These are phyloP conservation scores for Anas platyrhynchos DNA, from an alignment of 2,113 vertebrate species.

Conservation along the genomic window DNA sequence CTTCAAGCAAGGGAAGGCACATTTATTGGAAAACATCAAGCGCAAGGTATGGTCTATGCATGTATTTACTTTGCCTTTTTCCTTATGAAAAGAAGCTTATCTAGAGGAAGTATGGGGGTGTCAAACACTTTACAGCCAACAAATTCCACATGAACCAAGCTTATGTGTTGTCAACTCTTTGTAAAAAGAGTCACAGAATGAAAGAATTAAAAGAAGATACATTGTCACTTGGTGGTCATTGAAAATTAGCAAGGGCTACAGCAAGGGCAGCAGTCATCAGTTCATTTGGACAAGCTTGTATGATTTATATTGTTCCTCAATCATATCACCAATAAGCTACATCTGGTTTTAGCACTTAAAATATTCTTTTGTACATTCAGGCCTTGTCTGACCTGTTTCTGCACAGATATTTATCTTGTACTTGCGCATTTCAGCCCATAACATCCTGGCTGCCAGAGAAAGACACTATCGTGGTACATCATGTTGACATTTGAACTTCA, in stretches of 20 bases:
- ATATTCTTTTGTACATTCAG: not conserved
- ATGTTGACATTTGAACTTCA: constrained; percentile 7
- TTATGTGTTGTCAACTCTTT: not conserved
- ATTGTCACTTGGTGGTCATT: not conserved
- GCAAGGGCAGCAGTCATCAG: not conserved
- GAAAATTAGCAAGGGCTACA: not conserved
- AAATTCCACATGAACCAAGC: not conserved
- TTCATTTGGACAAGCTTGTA: not conserved
- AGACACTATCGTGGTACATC: not conserved
- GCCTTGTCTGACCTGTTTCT: constrained; percentile 16
- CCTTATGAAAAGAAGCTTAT: not conserved
- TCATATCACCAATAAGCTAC: not conserved
- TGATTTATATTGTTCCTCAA: not conserved
- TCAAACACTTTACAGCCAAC: not conserved
- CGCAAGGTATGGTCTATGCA: constrained; percentile 68
- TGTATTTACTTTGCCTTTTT: not conserved
- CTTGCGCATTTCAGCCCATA: constrained; percentile 21
- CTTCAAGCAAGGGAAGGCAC: constrained; percentile 73
- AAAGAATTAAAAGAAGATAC: not conserved
- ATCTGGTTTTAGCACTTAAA: not conserved
- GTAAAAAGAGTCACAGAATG: not conserved
- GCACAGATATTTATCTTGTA: not conserved
- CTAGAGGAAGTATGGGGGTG: not conserved
- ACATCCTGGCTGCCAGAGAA: not conserved
- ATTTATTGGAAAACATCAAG: constrained; percentile 75